Conservation (phyloP, 2,113 vertebrate species). For the Gymnocephalus cernua region DNA sequence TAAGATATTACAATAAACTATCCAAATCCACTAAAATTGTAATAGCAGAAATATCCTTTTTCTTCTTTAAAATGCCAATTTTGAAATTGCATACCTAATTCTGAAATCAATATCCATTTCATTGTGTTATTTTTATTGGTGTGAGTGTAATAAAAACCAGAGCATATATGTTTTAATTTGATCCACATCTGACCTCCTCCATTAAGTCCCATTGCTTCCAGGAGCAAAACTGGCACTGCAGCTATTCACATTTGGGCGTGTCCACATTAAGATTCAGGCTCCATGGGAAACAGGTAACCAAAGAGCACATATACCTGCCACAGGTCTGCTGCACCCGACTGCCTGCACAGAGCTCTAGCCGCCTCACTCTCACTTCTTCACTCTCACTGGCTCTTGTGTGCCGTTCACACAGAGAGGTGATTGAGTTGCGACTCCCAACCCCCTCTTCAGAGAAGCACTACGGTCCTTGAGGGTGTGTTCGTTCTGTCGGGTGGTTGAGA, state of each 20-base stretch:
- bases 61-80: not conserved
- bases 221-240: constrained; percentile 33
- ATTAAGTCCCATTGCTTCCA: constrained; percentile 35
- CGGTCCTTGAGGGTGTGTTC: constrained; percentile 68
- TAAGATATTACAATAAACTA: not conserved
- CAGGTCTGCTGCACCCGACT: constrained; percentile 54
- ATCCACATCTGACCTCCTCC: constrained; percentile 19
- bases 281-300: constrained; percentile 75
- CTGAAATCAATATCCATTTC: not conserved
- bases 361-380: constrained; percentile 63
- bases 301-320: constrained; percentile 73
- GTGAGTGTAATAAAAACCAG: constrained; percentile 13
- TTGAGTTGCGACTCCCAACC: constrained; percentile 76
- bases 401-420: constrained; percentile 73
- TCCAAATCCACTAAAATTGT: not conserved
- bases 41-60: not conserved
- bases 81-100: constrained; percentile 1
- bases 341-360: constrained; percentile 7
- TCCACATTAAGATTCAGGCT: constrained; percentile 54
- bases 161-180: constrained; percentile 23
- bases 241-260: constrained; percentile 48
- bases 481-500: constrained; percentile 57
- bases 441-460: constrained; percentile 55
- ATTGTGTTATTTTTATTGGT: constrained; percentile 8
- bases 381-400: constrained; percentile 83